Evolutionary conservation across 2,888 invertebrate species (phyloP).

Genomic region (Euzophera pinguis): DNA sequence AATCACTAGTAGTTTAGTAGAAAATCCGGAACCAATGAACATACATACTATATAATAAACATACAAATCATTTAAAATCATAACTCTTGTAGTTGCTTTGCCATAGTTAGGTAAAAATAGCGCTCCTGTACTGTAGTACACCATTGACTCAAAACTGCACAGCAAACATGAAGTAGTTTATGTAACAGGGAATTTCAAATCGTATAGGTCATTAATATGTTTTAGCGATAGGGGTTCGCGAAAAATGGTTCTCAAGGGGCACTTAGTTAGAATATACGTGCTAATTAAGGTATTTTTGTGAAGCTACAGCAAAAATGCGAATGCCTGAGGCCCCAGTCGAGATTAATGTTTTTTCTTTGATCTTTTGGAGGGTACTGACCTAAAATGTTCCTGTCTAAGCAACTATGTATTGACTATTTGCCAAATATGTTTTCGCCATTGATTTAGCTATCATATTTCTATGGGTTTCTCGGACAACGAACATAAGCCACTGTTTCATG

Average conservation of each 20-base stretch:
- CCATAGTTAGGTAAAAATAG: too few species aligned
- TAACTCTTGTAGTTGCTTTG: too few species aligned
- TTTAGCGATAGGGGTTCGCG: neutral
- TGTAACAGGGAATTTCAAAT: too few species aligned
- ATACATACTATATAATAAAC: too few species aligned
- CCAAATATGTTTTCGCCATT: neutral
- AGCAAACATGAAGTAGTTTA: too few species aligned
- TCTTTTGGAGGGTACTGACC: neutral
- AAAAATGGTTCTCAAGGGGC: neutral
- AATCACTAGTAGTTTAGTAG: too few species aligned
- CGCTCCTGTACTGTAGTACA: too few species aligned
- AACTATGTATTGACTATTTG: neutral
- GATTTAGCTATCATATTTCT: neutral
- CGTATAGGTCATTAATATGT: neutral
- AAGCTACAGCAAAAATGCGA: neutral
- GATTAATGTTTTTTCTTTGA: neutral
- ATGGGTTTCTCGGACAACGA: too few species aligned
- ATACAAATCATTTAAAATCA: too few species aligned
- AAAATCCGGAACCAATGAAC: too few species aligned
- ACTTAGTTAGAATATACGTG: neutral
- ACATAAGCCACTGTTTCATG: too few species aligned
- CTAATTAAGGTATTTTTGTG: constrained; percentile 1
- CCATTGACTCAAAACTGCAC: too few species aligned
- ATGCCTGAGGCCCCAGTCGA: neutral
- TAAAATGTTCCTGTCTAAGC: neutral